These are phyloP conservation scores for Rafetus swinhoei DNA, from an alignment of 2,113 vertebrate species.

Conservation along the genomic window DNA sequence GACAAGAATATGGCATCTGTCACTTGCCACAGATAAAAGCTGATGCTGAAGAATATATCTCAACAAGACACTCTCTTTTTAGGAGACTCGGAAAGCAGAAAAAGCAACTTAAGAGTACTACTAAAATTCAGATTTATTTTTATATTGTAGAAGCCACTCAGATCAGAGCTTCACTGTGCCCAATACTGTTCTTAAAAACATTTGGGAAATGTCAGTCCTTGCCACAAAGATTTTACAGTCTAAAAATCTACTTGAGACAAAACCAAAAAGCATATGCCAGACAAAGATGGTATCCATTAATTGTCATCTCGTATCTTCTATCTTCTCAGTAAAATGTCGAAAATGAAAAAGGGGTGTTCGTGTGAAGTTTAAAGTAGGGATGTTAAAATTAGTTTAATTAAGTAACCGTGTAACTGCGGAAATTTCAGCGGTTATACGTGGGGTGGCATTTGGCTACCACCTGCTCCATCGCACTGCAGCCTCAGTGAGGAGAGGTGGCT, in stretches of 20 bases:
- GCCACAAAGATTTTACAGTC: neutral
- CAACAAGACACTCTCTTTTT: neutral
- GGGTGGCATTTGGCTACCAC: too few relatives aligned
- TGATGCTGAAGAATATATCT: neutral
- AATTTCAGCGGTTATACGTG: too few relatives aligned
- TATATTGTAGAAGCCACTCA: neutral
- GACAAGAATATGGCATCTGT: neutral
- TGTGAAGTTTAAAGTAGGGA: neutral
- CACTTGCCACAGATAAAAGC: neutral
- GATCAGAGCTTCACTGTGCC: neutral
- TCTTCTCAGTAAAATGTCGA: neutral
- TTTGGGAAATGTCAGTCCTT: neutral
- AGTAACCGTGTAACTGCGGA: too few relatives aligned
- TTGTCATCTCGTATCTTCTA: neutral
- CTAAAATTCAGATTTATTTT: neutral
- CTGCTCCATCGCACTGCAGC: too few relatives aligned
- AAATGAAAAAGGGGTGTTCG: neutral
- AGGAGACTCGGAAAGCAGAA: constrained; percentile 12
- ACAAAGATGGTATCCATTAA: neutral
- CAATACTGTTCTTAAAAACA: neutral
- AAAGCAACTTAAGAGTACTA: neutral
- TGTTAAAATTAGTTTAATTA: too few relatives aligned
- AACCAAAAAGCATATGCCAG: neutral
- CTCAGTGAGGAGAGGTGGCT: too few relatives aligned
- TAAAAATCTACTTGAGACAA: neutral